Evolutionary conservation across 2,113 vertebrate species (phyloP).

Genomic region (Anhinga anhinga): DNA sequence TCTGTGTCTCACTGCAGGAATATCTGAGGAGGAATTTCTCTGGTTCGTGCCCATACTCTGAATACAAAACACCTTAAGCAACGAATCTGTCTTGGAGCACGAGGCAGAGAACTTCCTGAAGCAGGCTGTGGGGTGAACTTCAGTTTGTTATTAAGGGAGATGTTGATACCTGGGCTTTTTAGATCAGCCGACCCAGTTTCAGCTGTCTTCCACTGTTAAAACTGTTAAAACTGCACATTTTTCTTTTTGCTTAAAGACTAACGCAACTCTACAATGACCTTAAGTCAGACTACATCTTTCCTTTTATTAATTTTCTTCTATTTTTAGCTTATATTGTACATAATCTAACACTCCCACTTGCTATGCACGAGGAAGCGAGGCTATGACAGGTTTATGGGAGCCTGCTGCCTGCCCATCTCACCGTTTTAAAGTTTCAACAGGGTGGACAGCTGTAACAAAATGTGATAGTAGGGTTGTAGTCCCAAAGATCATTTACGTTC

Average conservation of each 20-base stretch:
- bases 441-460: neutral
- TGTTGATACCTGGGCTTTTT: neutral
- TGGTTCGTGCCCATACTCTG: neutral
- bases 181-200: neutral
- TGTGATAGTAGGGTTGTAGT: neutral
- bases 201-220: neutral
- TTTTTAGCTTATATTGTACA: neutral
- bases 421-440: neutral
- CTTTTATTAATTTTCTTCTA: neutral
- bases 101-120: neutral
- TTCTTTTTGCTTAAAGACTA: neutral
- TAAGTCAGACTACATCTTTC: neutral
- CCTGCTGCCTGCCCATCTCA: neutral
- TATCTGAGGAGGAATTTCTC: neutral
- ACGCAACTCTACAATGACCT: neutral
- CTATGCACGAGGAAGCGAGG: neutral
- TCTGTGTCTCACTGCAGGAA: neutral
- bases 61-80: neutral
- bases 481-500: neutral
- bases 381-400: neutral
- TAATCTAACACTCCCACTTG: neutral
- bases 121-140: neutral
- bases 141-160: neutral
- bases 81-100: neutral
- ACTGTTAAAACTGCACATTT: neutral